Base-by-base conservation (phyloP, 2,113 vertebrate genomes). In the Phyllostomus hastatus region DNA sequence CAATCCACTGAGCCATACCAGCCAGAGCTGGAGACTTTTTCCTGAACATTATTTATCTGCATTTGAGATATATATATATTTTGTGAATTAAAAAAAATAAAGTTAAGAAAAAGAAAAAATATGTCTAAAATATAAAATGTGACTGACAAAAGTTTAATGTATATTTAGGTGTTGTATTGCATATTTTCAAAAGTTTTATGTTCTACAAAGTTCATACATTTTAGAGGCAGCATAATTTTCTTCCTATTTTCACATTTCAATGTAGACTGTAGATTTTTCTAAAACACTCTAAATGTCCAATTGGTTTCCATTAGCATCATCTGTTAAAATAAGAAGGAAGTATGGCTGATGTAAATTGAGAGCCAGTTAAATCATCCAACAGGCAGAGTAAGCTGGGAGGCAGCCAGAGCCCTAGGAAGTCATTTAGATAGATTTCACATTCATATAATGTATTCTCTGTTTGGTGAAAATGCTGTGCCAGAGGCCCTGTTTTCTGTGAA, bases 401-500 rank as follows among this genome's bases (percentile, higher is more conserved):
- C 59, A 93, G 35, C 91, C 82, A 94, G 17, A 33, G 7, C 15
- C 54, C 61, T 69, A 84, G 91, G 76, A 95, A 96, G 72, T 96
- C 57, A 88, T 83, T 96, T 75, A 93, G 86, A 91, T 81, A 82
- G 31, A 73, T 96, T 94, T 94, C 48, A 64, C 86, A 90, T 90
- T 94, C 81, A 81, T 72, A 88, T 92, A 84, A 94, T 91, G 59
- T 82, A 72, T 91, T 94, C 52, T 88, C 72, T 80, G 64, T 96
- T 93, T 94, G 96, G 66, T 94, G 83, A 90, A 59, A 90, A 64
- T 94, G 15, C 46, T 69, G 3, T 91, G 83, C 86, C 69, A 75
- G 67, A 88, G 95, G 82, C 91, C 93, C 64, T 85, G 83, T 97
- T 93, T 94, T 93, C 69, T 73, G 24, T 94, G 88, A 96, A 83